Percentiles rank a stretch among this genome's conserved stretches.
Evolutionary conservation across 2,113 vertebrate genomes (phyloP).

Genomic region (Dunckerocampus dactyliophorus): DNA sequence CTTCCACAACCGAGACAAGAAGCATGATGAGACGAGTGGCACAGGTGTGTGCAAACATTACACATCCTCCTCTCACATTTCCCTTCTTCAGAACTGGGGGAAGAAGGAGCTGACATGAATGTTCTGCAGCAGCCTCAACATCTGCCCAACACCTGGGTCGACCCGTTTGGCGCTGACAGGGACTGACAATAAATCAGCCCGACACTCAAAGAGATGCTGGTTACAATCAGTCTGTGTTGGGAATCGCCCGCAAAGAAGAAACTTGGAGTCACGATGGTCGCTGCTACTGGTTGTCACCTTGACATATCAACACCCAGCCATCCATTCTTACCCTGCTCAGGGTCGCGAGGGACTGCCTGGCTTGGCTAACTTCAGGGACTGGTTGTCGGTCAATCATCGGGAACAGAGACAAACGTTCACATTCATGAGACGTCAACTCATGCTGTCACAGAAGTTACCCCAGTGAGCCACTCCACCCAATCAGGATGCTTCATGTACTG

Average conservation of each 20-base stretch:
- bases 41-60: conserved; percentile 47
- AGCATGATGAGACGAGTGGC: conserved; percentile 46
- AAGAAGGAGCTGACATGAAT: conserved; percentile 25
- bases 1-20: conserved; percentile 24
- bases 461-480: too few species aligned
- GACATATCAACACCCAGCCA: background rate
- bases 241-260: conserved; percentile 36
- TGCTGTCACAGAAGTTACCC: too few species aligned
- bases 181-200: conserved; percentile 52
- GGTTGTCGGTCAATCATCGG: too few species aligned
- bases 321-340: background rate
- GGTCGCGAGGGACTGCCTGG: too few species aligned
- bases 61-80: conserved; percentile 48
- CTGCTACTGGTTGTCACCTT: conserved; percentile 1
- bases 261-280: conserved; percentile 22
- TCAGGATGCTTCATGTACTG: too few species aligned
- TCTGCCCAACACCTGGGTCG: conserved; percentile 62
- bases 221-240: conserved; percentile 40
- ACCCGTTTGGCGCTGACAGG: conserved; percentile 3
- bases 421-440: too few species aligned
- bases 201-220: conserved; percentile 42
- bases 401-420: too few species aligned
- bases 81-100: conserved; percentile 12
- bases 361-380: too few species aligned
- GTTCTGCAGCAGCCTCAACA: conserved; percentile 31